Evolutionary conservation across 2,113 vertebrate genomes (phyloP).

Genomic region (Xiphorhynchus elegans): DNA sequence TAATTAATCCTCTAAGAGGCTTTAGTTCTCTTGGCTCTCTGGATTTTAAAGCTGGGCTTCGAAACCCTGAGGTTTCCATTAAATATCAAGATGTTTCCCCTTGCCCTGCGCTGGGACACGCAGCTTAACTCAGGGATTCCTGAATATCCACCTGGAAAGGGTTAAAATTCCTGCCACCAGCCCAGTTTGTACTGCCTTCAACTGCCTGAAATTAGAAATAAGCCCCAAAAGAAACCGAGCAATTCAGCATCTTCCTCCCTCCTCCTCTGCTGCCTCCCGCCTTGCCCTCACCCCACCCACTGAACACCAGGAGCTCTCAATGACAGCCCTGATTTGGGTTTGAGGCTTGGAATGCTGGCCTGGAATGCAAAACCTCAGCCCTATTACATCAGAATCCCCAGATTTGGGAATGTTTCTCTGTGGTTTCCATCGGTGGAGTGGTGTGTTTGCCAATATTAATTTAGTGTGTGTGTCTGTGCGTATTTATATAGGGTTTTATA

Average conservation of each 20-base stretch:
- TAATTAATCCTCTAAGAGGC: not conserved
- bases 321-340: conserved; percentile 56
- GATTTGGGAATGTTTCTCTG: conserved; percentile 50
- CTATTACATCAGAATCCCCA: conserved; percentile 63
- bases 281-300: not conserved
- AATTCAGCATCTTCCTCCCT: not conserved
- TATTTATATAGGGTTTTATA: not conserved
- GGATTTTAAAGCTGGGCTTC: not conserved
- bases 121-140: not conserved
- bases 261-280: not conserved
- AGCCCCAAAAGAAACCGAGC: not conserved
- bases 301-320: conserved; percentile 12
- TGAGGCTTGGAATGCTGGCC: not conserved
- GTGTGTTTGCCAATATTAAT: conserved; percentile 10
- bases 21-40: not conserved
- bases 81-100: not conserved
- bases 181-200: not conserved
- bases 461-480: not conserved
- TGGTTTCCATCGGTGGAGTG: not conserved
- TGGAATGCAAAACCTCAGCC: conserved; percentile 62
- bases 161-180: not conserved
- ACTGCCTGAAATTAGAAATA: not conserved
- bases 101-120: not conserved
- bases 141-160: not conserved
- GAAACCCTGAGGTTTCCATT: not conserved